These are phyloP conservation scores for Rhinella marina DNA, from an alignment of 2,797 vertebrate species.

Conservation along the genomic window DNA sequence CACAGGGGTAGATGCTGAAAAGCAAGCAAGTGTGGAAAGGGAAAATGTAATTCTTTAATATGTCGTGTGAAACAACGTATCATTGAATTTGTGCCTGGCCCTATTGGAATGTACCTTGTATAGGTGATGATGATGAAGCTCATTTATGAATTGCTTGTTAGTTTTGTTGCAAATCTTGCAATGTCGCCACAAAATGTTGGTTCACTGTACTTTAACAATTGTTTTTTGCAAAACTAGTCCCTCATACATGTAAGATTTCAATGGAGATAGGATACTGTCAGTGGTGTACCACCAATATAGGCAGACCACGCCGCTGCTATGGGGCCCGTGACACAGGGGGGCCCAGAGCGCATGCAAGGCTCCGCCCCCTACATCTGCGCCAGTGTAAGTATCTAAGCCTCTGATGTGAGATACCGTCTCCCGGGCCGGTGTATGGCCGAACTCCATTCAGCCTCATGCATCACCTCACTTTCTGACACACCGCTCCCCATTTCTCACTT, in stretches of 20 bases:
- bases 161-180: no score
- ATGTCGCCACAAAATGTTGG: no score
- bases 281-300: no score
- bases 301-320: no score
- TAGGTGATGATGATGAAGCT: background rate
- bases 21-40: slow-evolving; percentile 28
- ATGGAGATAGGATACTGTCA: no score
- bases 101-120: background rate
- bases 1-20: background rate
- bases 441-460: background rate
- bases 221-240: no score
- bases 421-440: background rate
- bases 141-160: background rate
- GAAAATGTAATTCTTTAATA: slow-evolving; percentile 20
- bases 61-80: background rate
- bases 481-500: background rate
- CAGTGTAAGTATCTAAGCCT: background rate
- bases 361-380: no score
- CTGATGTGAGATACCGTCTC: background rate
- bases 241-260: no score
- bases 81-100: background rate
- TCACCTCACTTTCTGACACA: no score
- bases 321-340: no score
- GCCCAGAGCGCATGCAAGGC: no score
- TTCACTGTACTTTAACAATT: no score